Evolutionary conservation across 2,888 invertebrate species (phyloP).

Genomic region (Hypsopygia costalis): DNA sequence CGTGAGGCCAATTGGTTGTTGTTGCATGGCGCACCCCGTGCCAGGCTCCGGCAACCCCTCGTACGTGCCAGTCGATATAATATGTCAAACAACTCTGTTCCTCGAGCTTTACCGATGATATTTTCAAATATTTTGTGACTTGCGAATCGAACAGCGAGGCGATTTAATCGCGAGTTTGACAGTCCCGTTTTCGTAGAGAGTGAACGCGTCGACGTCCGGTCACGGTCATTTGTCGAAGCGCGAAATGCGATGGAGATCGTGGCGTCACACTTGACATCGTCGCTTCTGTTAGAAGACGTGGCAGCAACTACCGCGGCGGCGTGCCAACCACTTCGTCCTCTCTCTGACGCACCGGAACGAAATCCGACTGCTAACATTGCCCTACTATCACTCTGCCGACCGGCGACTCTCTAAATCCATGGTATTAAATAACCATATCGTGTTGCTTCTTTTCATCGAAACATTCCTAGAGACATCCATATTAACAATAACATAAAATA

Average conservation of each 20-base stretch:
- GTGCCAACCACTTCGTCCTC: conserved; percentile 39
- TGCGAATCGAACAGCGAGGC: conserved; percentile 32
- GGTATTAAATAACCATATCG: conserved; percentile 28
- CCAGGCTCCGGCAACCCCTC: conserved; percentile 65
- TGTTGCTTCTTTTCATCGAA: conserved; percentile 17
- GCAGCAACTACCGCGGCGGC: conserved; percentile 25
- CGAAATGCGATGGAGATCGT: conserved; percentile 38
- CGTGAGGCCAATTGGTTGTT: conserved; percentile 52
- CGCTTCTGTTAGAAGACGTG: conserved; percentile 28
- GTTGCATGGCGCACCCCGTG: conserved; percentile 52
- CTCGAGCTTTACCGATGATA: conserved; percentile 17
- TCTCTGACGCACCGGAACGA: conserved; percentile 56
- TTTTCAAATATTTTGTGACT: conserved; percentile 19
- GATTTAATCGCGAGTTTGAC: conserved; percentile 31
- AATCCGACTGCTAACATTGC: conserved; percentile 52
- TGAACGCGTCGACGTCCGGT: conserved; percentile 55
- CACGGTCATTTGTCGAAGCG: conserved; percentile 52
- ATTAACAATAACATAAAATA: conserved; percentile 2
- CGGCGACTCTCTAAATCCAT: conserved; percentile 44
- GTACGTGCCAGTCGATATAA: conserved; percentile 49
- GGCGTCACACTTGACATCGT: conserved; percentile 42
- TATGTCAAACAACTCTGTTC: conserved; percentile 36
- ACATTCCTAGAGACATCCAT: neutral
- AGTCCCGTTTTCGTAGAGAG: conserved; percentile 55
- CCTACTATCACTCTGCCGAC: conserved; percentile 70